phyloP scores from a whole-genome alignment of 2,113 vertebrate species.

The Cebus imitator region DNA sequence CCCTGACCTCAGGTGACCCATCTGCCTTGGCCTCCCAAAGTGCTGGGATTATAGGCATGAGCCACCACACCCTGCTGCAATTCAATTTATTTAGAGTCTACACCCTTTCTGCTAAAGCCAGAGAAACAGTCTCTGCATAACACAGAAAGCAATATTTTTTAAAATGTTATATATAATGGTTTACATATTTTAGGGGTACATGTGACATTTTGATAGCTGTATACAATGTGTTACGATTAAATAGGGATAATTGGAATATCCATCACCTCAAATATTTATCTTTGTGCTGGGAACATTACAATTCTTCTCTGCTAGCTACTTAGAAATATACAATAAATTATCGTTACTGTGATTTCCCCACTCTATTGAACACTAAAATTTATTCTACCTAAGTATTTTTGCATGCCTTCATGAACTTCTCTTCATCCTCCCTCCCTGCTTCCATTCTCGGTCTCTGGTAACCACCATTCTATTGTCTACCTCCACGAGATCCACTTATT shows the following conservation, averaged over 20 bases:
- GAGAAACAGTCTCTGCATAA: neutral
- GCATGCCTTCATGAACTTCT: no score
- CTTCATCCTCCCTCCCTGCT: no score
- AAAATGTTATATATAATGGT: neutral
- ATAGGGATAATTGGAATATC: neutral
- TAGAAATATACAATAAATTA: neutral
- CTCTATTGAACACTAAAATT: neutral
- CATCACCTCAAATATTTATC: neutral
- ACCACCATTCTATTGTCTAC: no score
- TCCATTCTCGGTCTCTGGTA: no score
- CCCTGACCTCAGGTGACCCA: no score
- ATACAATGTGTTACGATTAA: neutral
- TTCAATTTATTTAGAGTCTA: neutral
- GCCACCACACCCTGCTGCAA: no score
- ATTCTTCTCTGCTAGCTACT: neutral
- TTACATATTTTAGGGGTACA: neutral
- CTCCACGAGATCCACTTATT: no score
- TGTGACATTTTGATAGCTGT: neutral
- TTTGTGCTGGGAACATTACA: neutral
- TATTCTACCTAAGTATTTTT: no score
- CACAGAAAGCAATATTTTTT: accelerated
- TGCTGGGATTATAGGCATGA: no score
- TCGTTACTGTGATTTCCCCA: neutral
- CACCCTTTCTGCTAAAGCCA: neutral
- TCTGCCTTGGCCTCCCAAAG: no score